Evolutionary conservation across 2,888 invertebrate species (phyloP), one percentile per base, ranked within the genome.

Genomic region (Sinotaia quadrata): DNA sequence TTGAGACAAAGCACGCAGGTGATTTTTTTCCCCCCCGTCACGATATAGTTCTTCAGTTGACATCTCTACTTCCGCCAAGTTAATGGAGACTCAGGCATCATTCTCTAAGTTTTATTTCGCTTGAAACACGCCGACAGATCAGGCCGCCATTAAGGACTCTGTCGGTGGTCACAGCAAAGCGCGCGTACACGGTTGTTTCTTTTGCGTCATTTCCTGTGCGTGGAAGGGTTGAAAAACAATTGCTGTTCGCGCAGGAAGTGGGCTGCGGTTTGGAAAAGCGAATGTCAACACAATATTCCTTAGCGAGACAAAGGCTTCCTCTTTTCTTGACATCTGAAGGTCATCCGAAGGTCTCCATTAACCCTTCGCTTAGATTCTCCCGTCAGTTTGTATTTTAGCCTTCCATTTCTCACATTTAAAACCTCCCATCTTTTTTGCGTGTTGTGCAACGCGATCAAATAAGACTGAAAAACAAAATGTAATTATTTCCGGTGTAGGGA

Each of bases 211-310:
- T 29, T 65, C 56, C 65, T 54, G 41, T 44, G 24, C 54, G 52
- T 52, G 52, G 65, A 65, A 41, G 54, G 65, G 52, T 65, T 65
- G 65, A 65, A 65, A 65, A 65, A 65, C 65, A 65, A 65, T 65
- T 37, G 54, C 52, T 56, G 52, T 33, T 56, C 33, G 54, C 54
- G 36, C 65, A 54, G 65, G 65, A 65, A 65, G 65, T 33, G 33
- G 5, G 65, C 27, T 54, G 52, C 65, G 54, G 65, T 29, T 65
- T 65, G 65, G 65, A 65, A 56, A 65, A 65, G 65, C 65, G 65
- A 56, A 44, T 56, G 65, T 65, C 65, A 65, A 65, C 54, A 65
- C 65, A 65, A 65, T 65, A 65, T 65, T 54, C 56, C 65, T 56
- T 47, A 29, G 54, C 52, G 65, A 54, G 65, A 12, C 21, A 5